A percentile compares a stretch with the other conserved stretches of the same genome.
These are phyloP conservation scores for Amphiduros pacificus DNA, from an alignment of 2,888 invertebrate species.

Conservation along the genomic window DNA sequence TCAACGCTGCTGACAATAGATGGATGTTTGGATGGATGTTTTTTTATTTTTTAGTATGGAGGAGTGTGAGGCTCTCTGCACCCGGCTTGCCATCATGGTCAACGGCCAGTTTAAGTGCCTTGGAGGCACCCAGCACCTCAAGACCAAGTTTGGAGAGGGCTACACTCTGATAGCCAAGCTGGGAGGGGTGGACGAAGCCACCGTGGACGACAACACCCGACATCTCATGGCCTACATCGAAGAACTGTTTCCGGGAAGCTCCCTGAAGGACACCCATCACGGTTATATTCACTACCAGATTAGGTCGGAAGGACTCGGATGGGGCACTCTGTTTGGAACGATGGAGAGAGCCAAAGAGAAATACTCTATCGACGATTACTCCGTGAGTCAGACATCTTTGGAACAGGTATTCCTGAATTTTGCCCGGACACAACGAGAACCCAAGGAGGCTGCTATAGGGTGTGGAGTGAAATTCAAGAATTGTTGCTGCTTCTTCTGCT, in stretches of 20 bases:
- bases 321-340: slow-evolving; percentile 53
- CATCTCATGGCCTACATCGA: slow-evolving; percentile 55
- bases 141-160: slow-evolving; percentile 71
- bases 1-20: no score
- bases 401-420: slow-evolving; percentile 70
- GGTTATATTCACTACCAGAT: slow-evolving; percentile 56
- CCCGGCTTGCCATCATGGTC: slow-evolving; percentile 76
- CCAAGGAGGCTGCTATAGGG: slow-evolving; percentile 15
- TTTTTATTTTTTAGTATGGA: slow-evolving; percentile 66
- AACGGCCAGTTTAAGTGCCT: slow-evolving; percentile 72
- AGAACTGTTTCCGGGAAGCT: slow-evolving; percentile 64
- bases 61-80: slow-evolving; percentile 80
- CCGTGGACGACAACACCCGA: slow-evolving; percentile 26
- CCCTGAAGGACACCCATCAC: slow-evolving; percentile 73
- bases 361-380: slow-evolving; percentile 68
- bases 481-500: slow-evolving; percentile 13
- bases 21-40: no score
- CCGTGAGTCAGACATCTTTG: slow-evolving; percentile 77
- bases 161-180: slow-evolving; percentile 62
- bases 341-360: slow-evolving; percentile 53
- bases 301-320: slow-evolving; percentile 44
- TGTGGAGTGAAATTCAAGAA: neutral
- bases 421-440: slow-evolving; percentile 29
- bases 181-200: neutral
- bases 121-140: slow-evolving; percentile 72